A percentile compares a stretch with the other conserved stretches of the same genome.
Evolutionary conservation across 1,140 invertebrate genomes (phyloP).

Genomic region (Zaprionus kolodkinae): DNA sequence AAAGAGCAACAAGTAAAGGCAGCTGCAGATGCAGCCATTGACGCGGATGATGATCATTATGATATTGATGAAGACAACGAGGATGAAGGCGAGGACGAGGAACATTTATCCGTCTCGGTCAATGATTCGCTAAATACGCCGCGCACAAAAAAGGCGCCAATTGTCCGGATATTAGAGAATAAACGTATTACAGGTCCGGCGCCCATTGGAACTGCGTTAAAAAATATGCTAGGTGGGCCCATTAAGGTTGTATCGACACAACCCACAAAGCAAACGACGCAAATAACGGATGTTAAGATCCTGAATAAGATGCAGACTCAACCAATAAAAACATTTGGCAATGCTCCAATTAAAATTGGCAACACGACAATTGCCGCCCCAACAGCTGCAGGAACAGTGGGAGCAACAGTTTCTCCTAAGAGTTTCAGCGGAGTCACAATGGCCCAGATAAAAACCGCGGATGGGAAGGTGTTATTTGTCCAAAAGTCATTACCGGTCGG

Average conservation of each 20-base stretch:
- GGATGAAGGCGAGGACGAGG: constrained; percentile 4
- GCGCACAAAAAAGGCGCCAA: constrained; percentile 60
- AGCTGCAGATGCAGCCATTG: constrained; percentile 37
- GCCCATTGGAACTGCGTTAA: constrained; percentile 42
- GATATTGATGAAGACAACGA: constrained; percentile 26
- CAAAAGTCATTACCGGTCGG: constrained; percentile 48
- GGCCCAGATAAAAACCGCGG: constrained; percentile 62
- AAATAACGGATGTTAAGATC: constrained; percentile 58
- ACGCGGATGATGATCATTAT: constrained; percentile 21
- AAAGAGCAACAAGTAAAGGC: constrained; percentile 51
- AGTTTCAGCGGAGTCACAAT: constrained; percentile 40
- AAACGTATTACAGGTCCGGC: constrained; percentile 36
- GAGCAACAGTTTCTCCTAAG: constrained; percentile 20
- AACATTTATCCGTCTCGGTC: constrained; percentile 9
- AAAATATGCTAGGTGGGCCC: constrained; percentile 39
- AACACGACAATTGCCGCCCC: constrained; percentile 43
- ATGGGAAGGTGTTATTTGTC: constrained; percentile 59
- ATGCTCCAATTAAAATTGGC: constrained; percentile 50
- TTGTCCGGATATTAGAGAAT: constrained; percentile 57
- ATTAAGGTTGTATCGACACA: constrained; percentile 46
- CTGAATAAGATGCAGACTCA: constrained; percentile 55
- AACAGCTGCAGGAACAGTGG: constrained; percentile 8
- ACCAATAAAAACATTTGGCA: constrained; percentile 35
- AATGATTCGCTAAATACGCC: constrained; percentile 71
- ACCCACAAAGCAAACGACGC: constrained; percentile 14